phyloP scores from a whole-genome alignment of 2,888 invertebrate genomes.

The Megaustenia siamemsis region DNA sequence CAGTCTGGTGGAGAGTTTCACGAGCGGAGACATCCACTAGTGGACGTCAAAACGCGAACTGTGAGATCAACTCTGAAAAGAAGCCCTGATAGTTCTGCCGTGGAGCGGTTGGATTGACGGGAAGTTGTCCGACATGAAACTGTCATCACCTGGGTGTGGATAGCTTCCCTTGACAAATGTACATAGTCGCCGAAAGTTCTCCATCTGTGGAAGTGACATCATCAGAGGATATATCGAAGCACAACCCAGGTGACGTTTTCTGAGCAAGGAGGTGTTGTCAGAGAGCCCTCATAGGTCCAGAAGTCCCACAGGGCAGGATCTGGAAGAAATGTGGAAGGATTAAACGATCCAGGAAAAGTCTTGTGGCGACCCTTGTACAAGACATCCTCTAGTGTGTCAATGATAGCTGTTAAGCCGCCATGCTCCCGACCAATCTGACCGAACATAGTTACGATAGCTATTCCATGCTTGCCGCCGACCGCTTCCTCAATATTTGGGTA shows the following conservation, averaged over 20 bases:
- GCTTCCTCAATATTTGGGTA: slow-evolving; percentile 67
- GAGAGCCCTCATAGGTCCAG: slow-evolving; percentile 81
- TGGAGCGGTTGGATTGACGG: slow-evolving; percentile 67
- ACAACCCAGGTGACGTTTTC: slow-evolving; percentile 80
- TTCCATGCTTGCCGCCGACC: slow-evolving; percentile 64
- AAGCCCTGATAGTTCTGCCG: slow-evolving; percentile 64
- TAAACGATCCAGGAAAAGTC: slow-evolving; percentile 66
- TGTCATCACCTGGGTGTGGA: slow-evolving; percentile 63
- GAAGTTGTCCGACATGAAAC: slow-evolving; percentile 66
- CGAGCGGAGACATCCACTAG: too few species aligned
- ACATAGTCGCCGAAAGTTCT: slow-evolving; percentile 70
- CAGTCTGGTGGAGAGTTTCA: too few species aligned
- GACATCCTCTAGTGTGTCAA: slow-evolving; percentile 68
- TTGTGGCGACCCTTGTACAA: slow-evolving; percentile 70
- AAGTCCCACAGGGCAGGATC: slow-evolving; percentile 75
- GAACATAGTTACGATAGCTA: slow-evolving; percentile 65
- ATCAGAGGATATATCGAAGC: slow-evolving; percentile 79
- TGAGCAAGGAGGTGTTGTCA: slow-evolving; percentile 79
- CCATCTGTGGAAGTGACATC: slow-evolving; percentile 75
- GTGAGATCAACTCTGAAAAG: slow-evolving; percentile 68
- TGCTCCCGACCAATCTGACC: slow-evolving; percentile 69
- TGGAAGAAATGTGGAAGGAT: slow-evolving; percentile 61
- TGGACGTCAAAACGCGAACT: too few species aligned
- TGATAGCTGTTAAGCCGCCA: slow-evolving; percentile 62
- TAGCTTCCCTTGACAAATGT: slow-evolving; percentile 66